Conservation (phyloP, 2,888 invertebrate species). For the Nezara viridula region DNA sequence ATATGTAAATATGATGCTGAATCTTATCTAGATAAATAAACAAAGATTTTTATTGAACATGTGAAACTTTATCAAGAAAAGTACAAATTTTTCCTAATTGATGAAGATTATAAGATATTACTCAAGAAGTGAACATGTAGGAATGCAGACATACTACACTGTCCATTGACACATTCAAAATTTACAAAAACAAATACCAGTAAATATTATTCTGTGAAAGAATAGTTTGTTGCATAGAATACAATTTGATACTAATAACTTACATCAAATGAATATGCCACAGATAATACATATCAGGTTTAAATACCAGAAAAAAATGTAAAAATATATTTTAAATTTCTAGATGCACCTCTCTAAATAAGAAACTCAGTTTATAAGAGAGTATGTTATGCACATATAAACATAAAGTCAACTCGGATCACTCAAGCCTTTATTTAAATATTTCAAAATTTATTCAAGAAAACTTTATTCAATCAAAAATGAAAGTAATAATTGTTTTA, state of each 20-base stretch:
- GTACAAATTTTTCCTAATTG: background rate
- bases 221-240: background rate
- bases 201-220: background rate
- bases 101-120: background rate
- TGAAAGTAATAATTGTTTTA: background rate
- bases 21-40: background rate
- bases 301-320: background rate
- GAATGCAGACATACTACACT: background rate
- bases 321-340: background rate
- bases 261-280: background rate
- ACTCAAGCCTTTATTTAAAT: background rate
- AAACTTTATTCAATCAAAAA: background rate
- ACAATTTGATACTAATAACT: background rate
- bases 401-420: background rate
- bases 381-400: background rate
- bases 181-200: background rate
- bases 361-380: background rate
- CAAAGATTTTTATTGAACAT: background rate
- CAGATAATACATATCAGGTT: background rate
- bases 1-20: background rate
- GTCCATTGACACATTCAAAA: background rate
- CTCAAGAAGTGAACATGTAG: background rate
- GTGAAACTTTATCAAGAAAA: background rate
- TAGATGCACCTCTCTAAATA: background rate
- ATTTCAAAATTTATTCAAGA: background rate